phyloP scores from a whole-genome alignment of 2,888 invertebrate species.

The Allophyes oxyacanthae region DNA sequence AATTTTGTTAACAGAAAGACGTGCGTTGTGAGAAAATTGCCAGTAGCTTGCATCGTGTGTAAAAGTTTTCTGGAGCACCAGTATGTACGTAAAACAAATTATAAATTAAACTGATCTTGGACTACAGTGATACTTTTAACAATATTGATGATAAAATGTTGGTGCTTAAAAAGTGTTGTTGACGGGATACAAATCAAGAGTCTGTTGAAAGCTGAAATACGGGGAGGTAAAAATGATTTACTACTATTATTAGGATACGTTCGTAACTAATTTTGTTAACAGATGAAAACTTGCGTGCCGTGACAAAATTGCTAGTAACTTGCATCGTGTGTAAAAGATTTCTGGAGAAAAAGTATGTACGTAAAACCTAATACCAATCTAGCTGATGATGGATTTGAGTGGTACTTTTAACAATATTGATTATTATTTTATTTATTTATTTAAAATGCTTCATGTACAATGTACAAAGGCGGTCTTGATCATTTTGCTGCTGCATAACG shows the following conservation, averaged over 20 bases:
- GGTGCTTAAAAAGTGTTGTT: slow-evolving; percentile 3
- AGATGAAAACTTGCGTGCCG: slow-evolving; percentile 16
- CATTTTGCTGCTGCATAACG: slow-evolving; percentile 13
- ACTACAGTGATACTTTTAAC: neutral
- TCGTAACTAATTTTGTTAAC: slow-evolving; percentile 35
- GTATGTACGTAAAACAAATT: too few species aligned
- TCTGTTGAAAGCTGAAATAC: slow-evolving; percentile 2
- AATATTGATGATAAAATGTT: neutral
- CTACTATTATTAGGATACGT: slow-evolving; percentile 12
- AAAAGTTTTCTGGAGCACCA: neutral
- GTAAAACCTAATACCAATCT: slow-evolving; percentile 2
- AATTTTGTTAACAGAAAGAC: slow-evolving; percentile 11
- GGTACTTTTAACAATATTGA: neutral
- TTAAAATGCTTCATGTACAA: too few species aligned
- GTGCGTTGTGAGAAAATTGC: too few species aligned
- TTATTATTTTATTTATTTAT: too few species aligned
- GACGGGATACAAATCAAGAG: neutral
- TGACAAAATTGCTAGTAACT: neutral
- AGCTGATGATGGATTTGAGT: slow-evolving; percentile 2
- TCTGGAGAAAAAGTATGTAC: slow-evolving; percentile 4
- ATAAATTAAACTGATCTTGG: too few species aligned
- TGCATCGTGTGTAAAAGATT: neutral
- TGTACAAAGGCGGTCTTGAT: too few species aligned
- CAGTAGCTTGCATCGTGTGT: neutral
- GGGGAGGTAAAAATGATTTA: slow-evolving; percentile 13